phyloP scores from a whole-genome alignment of 2,888 invertebrate genomes.

The Ormyrus pomaceus region DNA sequence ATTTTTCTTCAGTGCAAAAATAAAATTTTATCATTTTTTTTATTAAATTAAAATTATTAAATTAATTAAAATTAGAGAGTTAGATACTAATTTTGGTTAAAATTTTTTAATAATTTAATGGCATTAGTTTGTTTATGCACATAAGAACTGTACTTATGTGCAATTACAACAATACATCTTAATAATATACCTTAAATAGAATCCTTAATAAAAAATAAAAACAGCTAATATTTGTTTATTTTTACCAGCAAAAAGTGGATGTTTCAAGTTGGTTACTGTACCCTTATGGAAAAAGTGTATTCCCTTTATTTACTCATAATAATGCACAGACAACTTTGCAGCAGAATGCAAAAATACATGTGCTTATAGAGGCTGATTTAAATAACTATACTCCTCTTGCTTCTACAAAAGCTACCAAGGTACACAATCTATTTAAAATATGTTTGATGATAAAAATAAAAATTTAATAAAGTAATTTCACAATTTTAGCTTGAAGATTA shows the following conservation, averaged over 20 bases:
- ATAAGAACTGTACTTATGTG: no score
- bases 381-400: conserved; percentile 66
- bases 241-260: conserved; percentile 74
- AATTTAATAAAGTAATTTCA: conserved; percentile 1
- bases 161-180: conserved; percentile 7
- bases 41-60: neutral
- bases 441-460: conserved; percentile 11
- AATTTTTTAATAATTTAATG: no score
- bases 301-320: conserved; percentile 72
- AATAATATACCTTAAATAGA: neutral
- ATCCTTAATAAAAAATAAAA: neutral
- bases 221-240: conserved; percentile 19
- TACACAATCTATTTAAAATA: conserved; percentile 53
- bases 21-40: neutral
- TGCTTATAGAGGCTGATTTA: conserved; percentile 73
- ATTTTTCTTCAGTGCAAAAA: neutral
- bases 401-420: conserved; percentile 69
- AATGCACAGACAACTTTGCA: conserved; percentile 61
- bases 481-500: conserved; percentile 84
- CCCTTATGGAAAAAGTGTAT: conserved; percentile 70
- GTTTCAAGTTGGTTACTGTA: conserved; percentile 75
- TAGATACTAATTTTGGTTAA: no score
- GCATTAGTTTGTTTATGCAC: no score
- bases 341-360: conserved; percentile 68
- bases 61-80: neutral